Conservation (phyloP, 2,113 vertebrate genomes). For the Crypturellus undulatus region DNA sequence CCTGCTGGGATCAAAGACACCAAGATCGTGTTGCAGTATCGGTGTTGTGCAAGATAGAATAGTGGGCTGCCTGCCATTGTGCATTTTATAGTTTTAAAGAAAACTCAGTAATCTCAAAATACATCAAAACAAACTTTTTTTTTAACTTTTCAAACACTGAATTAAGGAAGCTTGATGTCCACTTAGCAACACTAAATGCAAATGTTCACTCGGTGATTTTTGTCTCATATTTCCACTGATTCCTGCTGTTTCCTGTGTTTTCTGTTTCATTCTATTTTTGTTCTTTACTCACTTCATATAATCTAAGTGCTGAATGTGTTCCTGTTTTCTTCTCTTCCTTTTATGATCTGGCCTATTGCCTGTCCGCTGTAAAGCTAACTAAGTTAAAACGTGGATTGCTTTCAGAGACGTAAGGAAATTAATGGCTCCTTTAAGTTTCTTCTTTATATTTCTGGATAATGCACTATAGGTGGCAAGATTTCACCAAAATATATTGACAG, state of each 20-base stretch:
- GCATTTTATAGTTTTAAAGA: background rate
- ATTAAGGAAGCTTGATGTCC: background rate
- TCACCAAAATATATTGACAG: background rate
- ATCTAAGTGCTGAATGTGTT: background rate
- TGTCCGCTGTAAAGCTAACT: background rate
- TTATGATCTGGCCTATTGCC: background rate
- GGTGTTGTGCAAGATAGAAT: background rate
- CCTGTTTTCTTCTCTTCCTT: slow-evolving; percentile 38
- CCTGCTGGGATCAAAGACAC: background rate
- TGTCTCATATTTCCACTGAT: background rate
- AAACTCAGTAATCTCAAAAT: background rate
- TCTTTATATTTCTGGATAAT: background rate
- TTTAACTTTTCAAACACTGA: background rate
- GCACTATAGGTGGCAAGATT: background rate
- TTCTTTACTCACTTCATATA: background rate
- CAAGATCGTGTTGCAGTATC: background rate
- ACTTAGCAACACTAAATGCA: background rate
- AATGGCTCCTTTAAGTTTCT: background rate
- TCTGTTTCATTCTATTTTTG: background rate
- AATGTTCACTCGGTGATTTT: background rate
- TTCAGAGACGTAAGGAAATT: background rate
- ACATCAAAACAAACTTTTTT: background rate
- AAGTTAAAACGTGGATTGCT: background rate
- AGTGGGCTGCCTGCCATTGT: fast-evolving
- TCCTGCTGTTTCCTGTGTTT: background rate